Percentiles rank a stretch among this genome's conserved stretches.
These are phyloP conservation scores for Orthochromis indermauri DNA, from an alignment of 2,113 vertebrate species.

Conservation along the genomic window DNA sequence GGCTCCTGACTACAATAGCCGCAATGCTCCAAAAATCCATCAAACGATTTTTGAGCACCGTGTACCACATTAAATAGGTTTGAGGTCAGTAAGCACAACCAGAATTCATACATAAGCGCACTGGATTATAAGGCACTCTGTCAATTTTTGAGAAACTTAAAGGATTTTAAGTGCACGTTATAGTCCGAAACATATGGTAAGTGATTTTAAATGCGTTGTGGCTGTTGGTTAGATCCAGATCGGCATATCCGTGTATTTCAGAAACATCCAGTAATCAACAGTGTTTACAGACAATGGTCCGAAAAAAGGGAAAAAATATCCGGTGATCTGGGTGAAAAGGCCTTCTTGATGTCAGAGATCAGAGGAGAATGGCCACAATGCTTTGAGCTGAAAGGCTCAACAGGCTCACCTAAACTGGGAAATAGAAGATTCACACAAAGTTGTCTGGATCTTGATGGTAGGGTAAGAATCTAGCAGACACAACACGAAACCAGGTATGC, in stretches of 20 bases:
- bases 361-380: not conserved
- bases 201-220: not conserved
- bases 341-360: not conserved
- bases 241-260: not conserved
- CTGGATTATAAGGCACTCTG: not conserved
- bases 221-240: not conserved
- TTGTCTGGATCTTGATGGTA: not conserved
- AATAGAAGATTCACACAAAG: not conserved
- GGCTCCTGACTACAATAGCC: not conserved
- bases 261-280: not conserved
- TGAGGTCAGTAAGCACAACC: not conserved
- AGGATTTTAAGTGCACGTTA: not conserved
- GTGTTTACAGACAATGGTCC: not conserved
- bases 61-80: not conserved
- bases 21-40: accelerated
- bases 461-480: not conserved
- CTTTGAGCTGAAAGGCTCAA: not conserved
- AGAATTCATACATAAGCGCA: not conserved
- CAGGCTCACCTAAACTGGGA: not conserved
- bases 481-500: not conserved
- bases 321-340: not conserved
- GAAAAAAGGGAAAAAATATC: accelerated
- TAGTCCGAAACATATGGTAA: not conserved
- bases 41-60: not conserved
- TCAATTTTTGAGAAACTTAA: not conserved